Conservation (phyloP, 2,888 invertebrate species). For the Caenorhabditis sulstoni region DNA sequence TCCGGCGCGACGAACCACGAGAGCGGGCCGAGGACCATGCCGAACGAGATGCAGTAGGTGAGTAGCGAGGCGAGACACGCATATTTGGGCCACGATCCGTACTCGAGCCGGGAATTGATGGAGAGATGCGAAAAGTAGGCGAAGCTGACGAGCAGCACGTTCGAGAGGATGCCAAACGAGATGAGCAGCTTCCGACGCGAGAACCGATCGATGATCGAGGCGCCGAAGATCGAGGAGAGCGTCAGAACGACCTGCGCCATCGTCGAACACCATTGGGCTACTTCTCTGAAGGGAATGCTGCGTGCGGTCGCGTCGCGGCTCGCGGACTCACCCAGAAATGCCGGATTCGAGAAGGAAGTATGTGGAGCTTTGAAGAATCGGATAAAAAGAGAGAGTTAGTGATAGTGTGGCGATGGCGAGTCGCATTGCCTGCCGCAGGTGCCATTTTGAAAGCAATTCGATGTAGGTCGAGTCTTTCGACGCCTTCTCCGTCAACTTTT, state of each 20-base stretch:
- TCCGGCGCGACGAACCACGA: constrained; percentile 78
- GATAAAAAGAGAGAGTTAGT: constrained; percentile 75
- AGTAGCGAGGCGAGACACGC: constrained; percentile 68
- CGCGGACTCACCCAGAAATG: constrained; percentile 54
- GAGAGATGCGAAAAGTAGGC: constrained; percentile 68
- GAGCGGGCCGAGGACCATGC: constrained; percentile 74
- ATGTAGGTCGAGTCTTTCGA: constrained; percentile 32
- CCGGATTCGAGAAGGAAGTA: constrained; percentile 69
- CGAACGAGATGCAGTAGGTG: constrained; percentile 72
- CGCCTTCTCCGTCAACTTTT: constrained; percentile 54
- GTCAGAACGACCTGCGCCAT: constrained; percentile 71
- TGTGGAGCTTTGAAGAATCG: constrained; percentile 76
- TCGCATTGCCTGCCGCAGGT: constrained; percentile 73
- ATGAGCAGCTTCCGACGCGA: constrained; percentile 72
- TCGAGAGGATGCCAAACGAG: constrained; percentile 68
- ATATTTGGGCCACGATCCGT: constrained; percentile 61
- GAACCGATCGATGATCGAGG: constrained; percentile 73
- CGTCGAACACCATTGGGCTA: constrained; percentile 73
- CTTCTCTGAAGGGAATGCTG: constrained; percentile 66
- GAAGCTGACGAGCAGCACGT: constrained; percentile 68
- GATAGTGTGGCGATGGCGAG: constrained; percentile 71
- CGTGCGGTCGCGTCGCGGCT: no score
- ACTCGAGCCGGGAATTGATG: neutral
- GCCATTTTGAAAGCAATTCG: constrained; percentile 73
- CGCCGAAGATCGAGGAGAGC: constrained; percentile 69